phyloP scores from a whole-genome alignment of 2,797 vertebrate genomes.

The Carcharodon carcharias region DNA sequence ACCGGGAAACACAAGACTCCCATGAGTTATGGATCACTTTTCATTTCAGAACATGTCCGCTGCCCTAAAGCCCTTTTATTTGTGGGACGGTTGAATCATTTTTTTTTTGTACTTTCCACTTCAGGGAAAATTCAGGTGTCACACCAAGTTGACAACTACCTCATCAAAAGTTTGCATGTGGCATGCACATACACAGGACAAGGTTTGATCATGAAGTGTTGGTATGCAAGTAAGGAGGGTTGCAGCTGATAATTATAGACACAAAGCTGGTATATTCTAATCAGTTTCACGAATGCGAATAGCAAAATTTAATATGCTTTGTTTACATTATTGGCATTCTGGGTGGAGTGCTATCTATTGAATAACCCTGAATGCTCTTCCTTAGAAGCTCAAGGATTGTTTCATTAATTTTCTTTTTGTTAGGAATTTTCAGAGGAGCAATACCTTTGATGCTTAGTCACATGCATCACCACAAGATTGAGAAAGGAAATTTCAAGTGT shows the following conservation, averaged over 20 bases:
- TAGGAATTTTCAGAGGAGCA: not conserved
- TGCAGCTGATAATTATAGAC: not conserved
- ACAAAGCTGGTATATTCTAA: not conserved
- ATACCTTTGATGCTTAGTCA: not conserved
- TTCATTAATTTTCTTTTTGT: not conserved
- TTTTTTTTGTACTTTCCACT: not conserved
- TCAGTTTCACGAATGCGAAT: not conserved
- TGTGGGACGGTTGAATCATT: not conserved
- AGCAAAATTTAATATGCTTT: not conserved
- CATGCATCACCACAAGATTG: not conserved
- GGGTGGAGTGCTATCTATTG: not conserved
- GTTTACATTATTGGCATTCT: not conserved
- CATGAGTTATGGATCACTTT: not conserved
- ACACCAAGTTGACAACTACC: not conserved
- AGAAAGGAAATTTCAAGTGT: not conserved
- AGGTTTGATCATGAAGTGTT: no score
- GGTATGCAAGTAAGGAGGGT: not conserved
- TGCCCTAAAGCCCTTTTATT: slow-evolving; percentile 11
- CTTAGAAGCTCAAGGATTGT: slow-evolving; percentile 17
- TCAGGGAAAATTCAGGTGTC: not conserved
- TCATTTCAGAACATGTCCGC: slow-evolving; percentile 7
- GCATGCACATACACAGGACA: not conserved
- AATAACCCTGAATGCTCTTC: not conserved
- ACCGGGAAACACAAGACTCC: slow-evolving; percentile 3
- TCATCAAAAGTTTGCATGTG: not conserved